These are phyloP conservation scores for Ciconia boyciana DNA, from an alignment of 2,113 vertebrate species.

Conservation along the genomic window DNA sequence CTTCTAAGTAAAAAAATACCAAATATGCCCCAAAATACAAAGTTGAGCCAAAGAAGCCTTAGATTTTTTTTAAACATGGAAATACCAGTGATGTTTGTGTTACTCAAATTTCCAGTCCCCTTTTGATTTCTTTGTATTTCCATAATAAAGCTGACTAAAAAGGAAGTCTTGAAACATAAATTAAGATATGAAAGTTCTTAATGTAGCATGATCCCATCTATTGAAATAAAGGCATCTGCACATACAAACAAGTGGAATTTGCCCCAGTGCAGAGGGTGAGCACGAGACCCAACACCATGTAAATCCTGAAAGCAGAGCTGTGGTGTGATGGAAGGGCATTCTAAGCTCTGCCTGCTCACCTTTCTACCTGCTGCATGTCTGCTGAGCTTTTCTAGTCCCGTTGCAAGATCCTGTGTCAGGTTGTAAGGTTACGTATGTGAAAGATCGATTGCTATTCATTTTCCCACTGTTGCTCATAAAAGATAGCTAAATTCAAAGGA, in stretches of 20 bases:
- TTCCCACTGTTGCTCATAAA: neutral
- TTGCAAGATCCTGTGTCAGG: neutral
- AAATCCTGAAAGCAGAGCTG: neutral
- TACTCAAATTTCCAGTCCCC: neutral
- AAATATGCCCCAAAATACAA: neutral
- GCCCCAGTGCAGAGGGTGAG: neutral
- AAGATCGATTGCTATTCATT: neutral
- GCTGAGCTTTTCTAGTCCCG: neutral
- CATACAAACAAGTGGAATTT: neutral
- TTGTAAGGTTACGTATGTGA: neutral
- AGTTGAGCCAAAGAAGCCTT: accelerated
- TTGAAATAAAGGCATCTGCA: neutral
- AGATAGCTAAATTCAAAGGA: neutral
- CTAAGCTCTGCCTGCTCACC: neutral
- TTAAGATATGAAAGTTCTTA: neutral
- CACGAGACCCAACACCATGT: accelerated
- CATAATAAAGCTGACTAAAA: neutral
- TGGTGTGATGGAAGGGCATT: neutral
- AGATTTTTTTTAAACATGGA: neutral
- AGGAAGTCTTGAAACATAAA: neutral
- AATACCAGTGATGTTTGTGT: neutral
- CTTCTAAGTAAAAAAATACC: neutral
- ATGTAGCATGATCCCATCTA: accelerated
- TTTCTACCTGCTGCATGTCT: neutral
- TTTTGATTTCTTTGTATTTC: neutral